Evolutionary conservation across 2,888 invertebrate species (phyloP).

Genomic region (Sicus ferrugineus): DNA sequence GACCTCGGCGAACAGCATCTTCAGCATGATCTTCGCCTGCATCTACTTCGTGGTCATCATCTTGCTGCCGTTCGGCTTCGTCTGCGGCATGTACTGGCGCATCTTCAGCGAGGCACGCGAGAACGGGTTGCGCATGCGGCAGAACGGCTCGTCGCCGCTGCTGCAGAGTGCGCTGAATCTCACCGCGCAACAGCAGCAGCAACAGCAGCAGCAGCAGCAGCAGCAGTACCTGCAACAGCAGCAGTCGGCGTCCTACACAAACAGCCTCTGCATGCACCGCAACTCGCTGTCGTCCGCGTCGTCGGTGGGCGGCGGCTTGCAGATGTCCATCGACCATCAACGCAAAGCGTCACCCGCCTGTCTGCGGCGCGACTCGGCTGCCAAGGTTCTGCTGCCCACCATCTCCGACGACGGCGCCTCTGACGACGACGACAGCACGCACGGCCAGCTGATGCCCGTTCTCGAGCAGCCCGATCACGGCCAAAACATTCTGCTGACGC

Average conservation of each 20-base stretch:
- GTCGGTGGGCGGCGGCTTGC: conserved; percentile 58
- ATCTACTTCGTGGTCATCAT: conserved; percentile 63
- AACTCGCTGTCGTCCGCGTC: conserved; percentile 60
- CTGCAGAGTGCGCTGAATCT: conserved; percentile 64
- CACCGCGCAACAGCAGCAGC: conserved; percentile 50
- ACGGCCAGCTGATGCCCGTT: conserved; percentile 48
- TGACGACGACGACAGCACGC: conserved; percentile 42
- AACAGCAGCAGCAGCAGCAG: conserved; percentile 53
- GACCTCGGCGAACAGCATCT: conserved; percentile 51
- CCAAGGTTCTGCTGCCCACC: conserved; percentile 56
- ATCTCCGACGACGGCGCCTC: conserved; percentile 58
- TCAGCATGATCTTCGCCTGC: conserved; percentile 58
- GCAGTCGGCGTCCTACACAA: conserved; percentile 47
- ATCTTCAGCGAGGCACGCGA: conserved; percentile 64
- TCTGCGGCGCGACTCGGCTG: conserved; percentile 58
- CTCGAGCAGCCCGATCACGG: conserved; percentile 50
- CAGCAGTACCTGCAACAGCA: conserved; percentile 54
- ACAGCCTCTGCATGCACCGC: conserved; percentile 56
- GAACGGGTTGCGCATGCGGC: conserved; percentile 64
- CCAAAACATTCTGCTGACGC: conserved; percentile 60
- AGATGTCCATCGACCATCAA: conserved; percentile 61
- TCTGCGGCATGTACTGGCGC: conserved; percentile 65
- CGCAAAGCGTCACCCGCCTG: conserved; percentile 52
- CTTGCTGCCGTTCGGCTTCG: conserved; percentile 62
- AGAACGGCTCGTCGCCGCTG: conserved; percentile 64